These are phyloP conservation scores for Bibio marci DNA, from an alignment of 2,888 invertebrate genomes.

Conservation along the genomic window DNA sequence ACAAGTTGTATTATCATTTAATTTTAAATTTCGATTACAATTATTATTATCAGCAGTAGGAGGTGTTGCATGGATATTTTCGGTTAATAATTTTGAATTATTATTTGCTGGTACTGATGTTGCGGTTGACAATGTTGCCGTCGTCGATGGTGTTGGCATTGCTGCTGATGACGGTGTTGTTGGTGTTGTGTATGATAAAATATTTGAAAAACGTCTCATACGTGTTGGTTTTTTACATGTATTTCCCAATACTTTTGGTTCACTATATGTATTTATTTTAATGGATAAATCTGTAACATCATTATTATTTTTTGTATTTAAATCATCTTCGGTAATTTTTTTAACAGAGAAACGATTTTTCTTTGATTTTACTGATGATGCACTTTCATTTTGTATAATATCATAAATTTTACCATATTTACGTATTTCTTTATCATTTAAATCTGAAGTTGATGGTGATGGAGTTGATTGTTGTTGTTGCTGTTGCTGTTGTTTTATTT, in stretches of 20 bases:
- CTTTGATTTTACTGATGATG: constrained; percentile 7
- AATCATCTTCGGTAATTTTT: constrained; percentile 12
- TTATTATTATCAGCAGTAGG: not conserved
- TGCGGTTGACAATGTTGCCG: constrained; percentile 3
- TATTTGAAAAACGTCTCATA: constrained; percentile 27
- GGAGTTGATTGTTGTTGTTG: constrained; percentile 2
- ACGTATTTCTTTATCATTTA: constrained; percentile 9
- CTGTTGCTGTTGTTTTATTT: constrained; percentile 5
- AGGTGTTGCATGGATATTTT: not conserved
- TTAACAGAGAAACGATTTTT: constrained; percentile 25
- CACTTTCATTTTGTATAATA: constrained; percentile 18
- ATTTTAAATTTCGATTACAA: too few relatives aligned
- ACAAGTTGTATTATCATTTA: too few relatives aligned
- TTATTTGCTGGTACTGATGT: not conserved
- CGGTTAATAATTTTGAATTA: too few relatives aligned
- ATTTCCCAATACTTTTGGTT: constrained; percentile 7
- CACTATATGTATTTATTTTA: constrained; percentile 3
- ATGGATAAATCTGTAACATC: not conserved
- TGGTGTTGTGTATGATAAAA: constrained; percentile 19
- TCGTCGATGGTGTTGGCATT: constrained; percentile 3
- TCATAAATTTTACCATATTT: constrained; percentile 29
- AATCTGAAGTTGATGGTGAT: constrained; percentile 7
- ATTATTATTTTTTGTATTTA: not conserved
- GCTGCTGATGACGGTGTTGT: constrained; percentile 1
- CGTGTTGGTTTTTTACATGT: constrained; percentile 17